Percentiles rank a stretch among this genome's conserved stretches.
Evolutionary conservation across 2,888 invertebrate genomes (phyloP).

Genomic region (Lasioglossum pauxillum): DNA sequence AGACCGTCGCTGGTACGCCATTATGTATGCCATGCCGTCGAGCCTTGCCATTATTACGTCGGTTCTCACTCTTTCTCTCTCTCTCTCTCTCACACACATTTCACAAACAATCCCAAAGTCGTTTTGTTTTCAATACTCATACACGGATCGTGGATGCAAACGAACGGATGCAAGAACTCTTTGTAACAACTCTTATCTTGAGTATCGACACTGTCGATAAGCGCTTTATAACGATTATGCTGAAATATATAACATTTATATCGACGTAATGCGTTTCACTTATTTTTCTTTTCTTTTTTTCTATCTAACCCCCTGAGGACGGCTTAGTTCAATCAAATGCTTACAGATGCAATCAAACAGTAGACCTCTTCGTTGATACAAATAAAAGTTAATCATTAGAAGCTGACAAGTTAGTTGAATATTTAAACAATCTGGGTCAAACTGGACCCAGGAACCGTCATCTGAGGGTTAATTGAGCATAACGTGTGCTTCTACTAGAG

Average conservation of each 20-base stretch:
- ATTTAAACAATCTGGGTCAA: not conserved
- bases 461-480: not conserved
- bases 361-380: not conserved
- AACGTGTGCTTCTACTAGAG: not conserved
- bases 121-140: conserved; percentile 78
- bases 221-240: conserved; percentile 77
- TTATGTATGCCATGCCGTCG: conserved; percentile 79
- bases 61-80: conserved; percentile 20
- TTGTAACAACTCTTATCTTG: conserved; percentile 63
- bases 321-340: not conserved
- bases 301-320: not conserved
- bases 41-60: conserved; percentile 80
- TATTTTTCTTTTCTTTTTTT: conserved; percentile 7
- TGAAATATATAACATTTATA: conserved; percentile 79
- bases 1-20: conserved; percentile 63
- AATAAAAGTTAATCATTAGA: not conserved
- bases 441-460: not conserved
- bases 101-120: conserved; percentile 54
- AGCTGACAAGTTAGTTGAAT: not conserved
- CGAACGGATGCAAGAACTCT: conserved; percentile 49
- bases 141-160: conserved; percentile 61
- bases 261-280: conserved; percentile 57
- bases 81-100: conserved; percentile 12
- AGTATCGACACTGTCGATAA: conserved; percentile 66
- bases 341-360: not conserved